Evolutionary conservation across 1,140 invertebrate species (phyloP), one percentile per base, ranked within the genome.

Genomic region (Linepithema humile): DNA sequence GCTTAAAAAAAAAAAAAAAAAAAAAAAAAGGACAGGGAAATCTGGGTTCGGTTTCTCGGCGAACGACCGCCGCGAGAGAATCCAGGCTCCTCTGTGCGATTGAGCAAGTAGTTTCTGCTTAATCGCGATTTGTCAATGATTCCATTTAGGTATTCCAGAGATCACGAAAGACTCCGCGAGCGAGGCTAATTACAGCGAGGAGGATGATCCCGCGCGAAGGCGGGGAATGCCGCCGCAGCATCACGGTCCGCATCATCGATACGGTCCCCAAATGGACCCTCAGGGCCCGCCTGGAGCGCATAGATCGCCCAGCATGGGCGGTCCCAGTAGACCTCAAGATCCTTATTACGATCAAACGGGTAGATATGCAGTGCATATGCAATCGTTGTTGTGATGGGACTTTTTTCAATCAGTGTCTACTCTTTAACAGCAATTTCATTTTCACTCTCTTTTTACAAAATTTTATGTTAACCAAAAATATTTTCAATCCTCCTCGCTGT

Each of bases 101-200:
- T 29, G 29, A 64, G 2, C 17, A 32, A 20, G 4, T 40, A 23
- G 26, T 59, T 59, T 20, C 26, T 29, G 17, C 0, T 43, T 84
- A 57, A 50, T 57, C 38, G 50, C 40, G n/a, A 17, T 73, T 32
- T 50, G 26, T 90, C 67, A 74, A 85, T 85, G 67, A 83, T 86
- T 84, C 85, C 82, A 94, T 93, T 93, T 93, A 94, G 96, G 96
- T 92, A 96, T 96, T 95, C 91, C 95, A 96, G 98, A 98, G 96
- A 98, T 98, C 7, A 74, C 72, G 23, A 74, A 97, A 95, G 97
- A 98, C 94, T 96, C 96, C 83, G 94, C 94, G 10, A 96, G 95
- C 85, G 96, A 96, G 84, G 94, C 93, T 20, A 96, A 95, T 91
- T 95, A 95, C 84, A 94, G 94, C 83, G 94, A 94, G 82, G 95